Base-by-base conservation (phyloP, 1,140 invertebrate species). In the Monomorium pharaonis region DNA sequence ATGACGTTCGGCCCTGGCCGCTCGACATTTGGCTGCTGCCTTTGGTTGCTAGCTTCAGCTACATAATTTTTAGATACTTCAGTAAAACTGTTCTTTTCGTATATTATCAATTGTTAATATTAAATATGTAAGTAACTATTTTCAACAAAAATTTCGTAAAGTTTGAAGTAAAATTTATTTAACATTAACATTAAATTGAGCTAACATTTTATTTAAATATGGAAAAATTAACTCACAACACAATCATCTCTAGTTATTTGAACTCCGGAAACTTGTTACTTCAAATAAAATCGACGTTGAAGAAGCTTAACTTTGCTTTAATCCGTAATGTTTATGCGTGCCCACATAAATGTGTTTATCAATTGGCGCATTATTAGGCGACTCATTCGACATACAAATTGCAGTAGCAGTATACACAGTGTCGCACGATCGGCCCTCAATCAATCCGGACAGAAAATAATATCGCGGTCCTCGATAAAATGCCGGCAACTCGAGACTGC, bases 401-500 rank as follows among this genome's bases (percentile, higher is more conserved):
- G 56, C 49, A 42, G 63, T 81, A 70, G 65, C 63, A 70, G 14
- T 70, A 21, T 69, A 81, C 27, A 21, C 33, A 30, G 21, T 16
- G 67, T 70, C 63, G 37, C 51, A n/a, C 21, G 65, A 7, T 5
- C 27, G 24, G 24, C 33, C 63, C 16, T 70, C 69, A 56, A 56
- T 81, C 65, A 81, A n/a, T 7, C n/a, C 67, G 18, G 37, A n/a
- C n/a, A 30, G 78, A 72, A 83, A 83, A 83, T 83, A 83, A 83
- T 67, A 44, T 72, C 51, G 37, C 24, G 24, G 65, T 81, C 51
- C 54, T 58, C 51, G 67, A 56, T 58, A 72, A 83, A 77, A 65
- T 44, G 81, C 30, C 81, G 80, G 88, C 81, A 87, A 90, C 7
- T 63, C 75, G 89, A 87, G 37, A 24, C 81, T 86, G 80, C 89